These are phyloP conservation scores for Mus minutoides DNA, from an alignment of 2,797 vertebrate genomes.

Conservation along the genomic window DNA sequence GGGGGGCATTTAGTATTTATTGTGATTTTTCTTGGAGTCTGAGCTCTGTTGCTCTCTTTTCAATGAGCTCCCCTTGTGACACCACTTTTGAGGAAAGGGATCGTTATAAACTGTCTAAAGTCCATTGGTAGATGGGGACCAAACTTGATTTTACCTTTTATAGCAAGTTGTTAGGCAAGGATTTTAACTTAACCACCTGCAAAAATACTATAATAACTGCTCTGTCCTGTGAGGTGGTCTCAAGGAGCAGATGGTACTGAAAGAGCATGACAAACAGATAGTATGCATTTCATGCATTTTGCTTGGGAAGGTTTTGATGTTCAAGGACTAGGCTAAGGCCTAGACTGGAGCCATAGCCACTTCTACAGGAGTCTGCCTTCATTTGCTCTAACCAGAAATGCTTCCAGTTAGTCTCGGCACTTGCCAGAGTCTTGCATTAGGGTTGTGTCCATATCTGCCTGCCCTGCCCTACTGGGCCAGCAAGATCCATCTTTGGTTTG, in stretches of 20 bases:
- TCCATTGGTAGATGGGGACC: background rate
- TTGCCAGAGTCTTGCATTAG: background rate
- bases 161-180: background rate
- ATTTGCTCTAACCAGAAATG: background rate
- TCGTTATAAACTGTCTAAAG: background rate
- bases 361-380: background rate
- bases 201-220: background rate
- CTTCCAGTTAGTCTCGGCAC: background rate
- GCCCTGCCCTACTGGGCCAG: background rate
- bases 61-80: background rate
- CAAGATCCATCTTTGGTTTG: background rate
- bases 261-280: background rate
- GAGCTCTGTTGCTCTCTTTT: background rate
- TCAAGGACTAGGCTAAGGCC: background rate
- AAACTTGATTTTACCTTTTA: slow-evolving; percentile 23
- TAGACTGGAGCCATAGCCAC: background rate
- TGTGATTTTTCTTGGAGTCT: background rate
- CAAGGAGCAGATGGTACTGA: background rate
- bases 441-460: background rate
- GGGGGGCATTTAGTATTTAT: background rate
- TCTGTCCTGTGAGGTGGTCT: background rate
- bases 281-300: background rate
- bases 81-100: background rate
- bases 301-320: background rate
- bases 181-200: background rate